Evolutionary conservation across 1,140 invertebrate species (phyloP).

Genomic region (Pachypeltis micranthus): DNA sequence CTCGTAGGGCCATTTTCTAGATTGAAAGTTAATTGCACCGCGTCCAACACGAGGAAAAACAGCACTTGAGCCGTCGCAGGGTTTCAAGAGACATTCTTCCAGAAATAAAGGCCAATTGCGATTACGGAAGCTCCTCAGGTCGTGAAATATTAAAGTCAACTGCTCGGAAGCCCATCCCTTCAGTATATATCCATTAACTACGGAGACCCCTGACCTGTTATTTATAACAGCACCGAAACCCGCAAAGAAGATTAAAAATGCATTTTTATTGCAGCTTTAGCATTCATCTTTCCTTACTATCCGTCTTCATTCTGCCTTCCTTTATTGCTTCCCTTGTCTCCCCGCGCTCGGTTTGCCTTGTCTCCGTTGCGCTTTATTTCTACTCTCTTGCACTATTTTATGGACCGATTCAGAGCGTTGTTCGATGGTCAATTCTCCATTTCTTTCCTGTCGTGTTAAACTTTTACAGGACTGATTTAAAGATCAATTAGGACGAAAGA

Average conservation of each 20-base stretch:
- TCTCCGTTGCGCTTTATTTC: not conserved
- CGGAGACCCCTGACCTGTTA: not conserved
- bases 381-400: too few relatives aligned
- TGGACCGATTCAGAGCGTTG: too few relatives aligned
- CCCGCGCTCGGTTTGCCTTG: not conserved
- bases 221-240: constrained; percentile 10
- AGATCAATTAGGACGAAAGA: too few relatives aligned
- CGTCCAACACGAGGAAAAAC: too few relatives aligned
- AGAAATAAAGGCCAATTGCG: not conserved
- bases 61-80: too few relatives aligned
- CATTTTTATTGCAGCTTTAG: constrained; percentile 23
- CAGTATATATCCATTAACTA: constrained; percentile 13
- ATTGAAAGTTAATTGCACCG: too few relatives aligned
- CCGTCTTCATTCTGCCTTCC: constrained; percentile 17
- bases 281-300: constrained; percentile 22
- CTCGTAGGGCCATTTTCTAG: too few relatives aligned
- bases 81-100: too few relatives aligned
- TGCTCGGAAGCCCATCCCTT: not conserved
- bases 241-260: constrained; percentile 15
- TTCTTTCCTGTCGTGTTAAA: too few relatives aligned
- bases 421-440: too few relatives aligned
- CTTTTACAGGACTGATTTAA: too few relatives aligned
- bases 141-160: not conserved
- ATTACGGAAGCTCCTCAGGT: constrained; percentile 10
- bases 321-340: too few relatives aligned